Evolutionary conservation across 2,113 vertebrate species (phyloP), one percentile per base, ranked within the genome.

Genomic region (Hypomesus transpacificus): DNA sequence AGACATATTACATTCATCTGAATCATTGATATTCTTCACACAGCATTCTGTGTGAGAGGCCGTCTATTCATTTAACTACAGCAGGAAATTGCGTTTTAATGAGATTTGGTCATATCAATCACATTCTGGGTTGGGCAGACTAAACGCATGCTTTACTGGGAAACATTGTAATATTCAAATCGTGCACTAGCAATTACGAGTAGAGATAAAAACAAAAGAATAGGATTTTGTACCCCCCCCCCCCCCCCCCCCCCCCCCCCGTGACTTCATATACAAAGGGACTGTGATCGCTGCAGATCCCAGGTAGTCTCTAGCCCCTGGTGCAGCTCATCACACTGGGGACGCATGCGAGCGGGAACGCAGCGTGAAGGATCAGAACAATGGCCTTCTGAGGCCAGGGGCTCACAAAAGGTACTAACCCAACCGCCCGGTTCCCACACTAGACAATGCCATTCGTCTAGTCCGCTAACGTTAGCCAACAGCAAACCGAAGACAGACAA

Each of bases 11-110:
- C 58, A 73, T 62, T 39, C 61, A 46, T 53, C 61, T 54, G 60
- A 68, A 61, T 62, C 60, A 75, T 71, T 73, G 22, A 78, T 62
- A 75, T 75, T 65, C 64, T 73, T 26, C 52, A 63, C 78, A 80
- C 64, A 69, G 20, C 59, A 7, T 61, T 46, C 69, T 18, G 17
- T 59, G 69, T 46, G n/a, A 69, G 68, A 31, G 39, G 39, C 50
- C 22, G 54, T n/a, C 53, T 2, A 66, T 26, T 24, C 39, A 56
- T 60, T 70, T 5, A 69, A 78, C 67, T 66, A 64, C 68, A 68
- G 69, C 28, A 71, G 58, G 34, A 22, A 61, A 52, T 22, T 26
- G 26, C 21, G 28, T 21, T 76, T 76, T 34, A 54, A 77, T 50
- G n/a, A 65, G 8, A 22, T 7, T 3, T 26, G 3, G 22, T 6